Conservation (phyloP, 1,140 invertebrate species). For the Microplitis mediator region DNA sequence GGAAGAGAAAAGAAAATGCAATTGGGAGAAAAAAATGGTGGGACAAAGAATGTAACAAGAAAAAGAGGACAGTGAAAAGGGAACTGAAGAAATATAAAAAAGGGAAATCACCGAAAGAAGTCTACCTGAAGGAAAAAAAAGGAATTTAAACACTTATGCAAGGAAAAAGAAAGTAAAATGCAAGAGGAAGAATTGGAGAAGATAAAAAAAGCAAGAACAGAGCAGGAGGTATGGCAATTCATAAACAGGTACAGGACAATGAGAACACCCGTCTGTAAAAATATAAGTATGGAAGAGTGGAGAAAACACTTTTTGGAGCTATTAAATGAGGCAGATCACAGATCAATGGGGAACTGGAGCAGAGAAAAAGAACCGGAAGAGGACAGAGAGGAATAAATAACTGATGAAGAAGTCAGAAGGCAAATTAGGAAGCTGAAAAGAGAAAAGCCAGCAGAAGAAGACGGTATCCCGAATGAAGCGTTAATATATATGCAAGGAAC, state of each 20-base stretch:
- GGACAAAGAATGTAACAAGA: background rate
- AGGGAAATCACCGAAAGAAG: background rate
- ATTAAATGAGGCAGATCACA: constrained; percentile 3
- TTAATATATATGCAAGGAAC: background rate
- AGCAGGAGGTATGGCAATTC: no score
- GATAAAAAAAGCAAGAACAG: no score
- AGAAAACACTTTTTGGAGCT: constrained; percentile 3
- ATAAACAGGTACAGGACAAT: no score
- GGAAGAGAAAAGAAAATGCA: background rate
- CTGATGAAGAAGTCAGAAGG: constrained; percentile 8
- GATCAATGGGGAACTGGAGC: background rate
- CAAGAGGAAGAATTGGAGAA: constrained; percentile 9
- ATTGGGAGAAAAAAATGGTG: background rate
- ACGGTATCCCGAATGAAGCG: constrained; percentile 10
- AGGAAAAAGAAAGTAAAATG: background rate
- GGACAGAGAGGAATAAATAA: constrained; percentile 6
- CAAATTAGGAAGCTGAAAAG: constrained; percentile 12
- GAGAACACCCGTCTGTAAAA: no score
- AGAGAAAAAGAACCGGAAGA: background rate
- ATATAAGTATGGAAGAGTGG: background rate
- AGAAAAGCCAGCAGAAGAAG: constrained; percentile 5
- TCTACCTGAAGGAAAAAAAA: background rate
- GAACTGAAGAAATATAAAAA: background rate
- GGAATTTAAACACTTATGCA: constrained; percentile 8
- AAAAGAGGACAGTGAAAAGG: background rate